Evolutionary conservation across 2,797 vertebrate genomes (phyloP), one percentile per base, ranked within the genome.

Genomic region (Pyrocephalus nanus): DNA sequence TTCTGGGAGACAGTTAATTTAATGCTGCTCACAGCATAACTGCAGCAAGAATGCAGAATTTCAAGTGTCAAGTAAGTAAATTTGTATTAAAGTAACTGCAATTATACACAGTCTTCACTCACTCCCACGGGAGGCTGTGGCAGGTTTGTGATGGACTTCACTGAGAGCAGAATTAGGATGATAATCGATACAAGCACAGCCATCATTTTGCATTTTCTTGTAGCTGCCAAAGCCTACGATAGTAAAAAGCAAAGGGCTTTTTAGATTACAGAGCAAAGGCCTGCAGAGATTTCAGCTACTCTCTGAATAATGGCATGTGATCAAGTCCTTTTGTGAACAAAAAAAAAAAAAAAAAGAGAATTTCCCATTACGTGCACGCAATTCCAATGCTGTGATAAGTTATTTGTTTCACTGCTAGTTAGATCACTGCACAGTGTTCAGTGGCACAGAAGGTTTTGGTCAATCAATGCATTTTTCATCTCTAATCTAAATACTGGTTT

Each of bases 161-260:
- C 70, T 86, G 77, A 80, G 91, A 94, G 86, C 74, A 85, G 95
- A 95, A 95, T 92, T 95, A 95, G 71, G 91, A 94, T 90, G 81
- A 92, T 94, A 96, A 95, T 96, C 74, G 8, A 95, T 95, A 96
- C 80, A 96, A 94, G 93, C 95, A 95, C 72, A 94, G 92, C 86
- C 95, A 95, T 95, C 88, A 77, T 95, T 96, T 93, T 92, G 78
- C 90, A 96, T 96, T 95, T 96, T 95, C 86, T 92, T 93, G 80
- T 96, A 89, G 88, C 90, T 95, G 94, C 88, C 96, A 96, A 92
- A 94, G 86, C 70, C 79, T 70, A 60, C 34, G 26, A 90, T 21
- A 86, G 87, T 86, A 96, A 94, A 93, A 96, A 94, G 91, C 93
- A 92, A 93, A 90, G 90, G 84, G 87, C 54, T 91, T 91, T 96